These are phyloP conservation scores for Caiman crocodilus DNA, from an alignment of 2,797 vertebrate species.

Conservation along the genomic window DNA sequence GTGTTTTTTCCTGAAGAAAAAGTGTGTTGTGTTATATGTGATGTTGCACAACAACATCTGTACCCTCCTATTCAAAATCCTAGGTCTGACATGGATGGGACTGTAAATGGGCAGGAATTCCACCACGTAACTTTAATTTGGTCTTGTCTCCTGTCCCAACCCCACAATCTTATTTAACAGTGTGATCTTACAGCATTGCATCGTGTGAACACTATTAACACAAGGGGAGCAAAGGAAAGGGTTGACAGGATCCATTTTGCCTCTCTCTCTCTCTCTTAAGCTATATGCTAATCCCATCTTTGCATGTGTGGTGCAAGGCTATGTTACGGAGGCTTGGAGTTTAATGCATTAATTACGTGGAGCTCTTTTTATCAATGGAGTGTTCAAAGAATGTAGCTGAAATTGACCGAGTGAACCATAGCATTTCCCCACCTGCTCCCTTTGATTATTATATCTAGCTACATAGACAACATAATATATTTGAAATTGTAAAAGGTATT, in stretches of 20 bases:
- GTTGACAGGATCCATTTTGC: too few species aligned
- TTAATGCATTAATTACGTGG: background rate
- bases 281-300: background rate
- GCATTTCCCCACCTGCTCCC: background rate
- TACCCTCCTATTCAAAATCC: too few species aligned
- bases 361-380: background rate
- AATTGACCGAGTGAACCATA: background rate
- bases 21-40: too few species aligned
- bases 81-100: too few species aligned
- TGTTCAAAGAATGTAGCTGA: background rate
- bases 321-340: accelerated
- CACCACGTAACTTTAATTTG: too few species aligned
- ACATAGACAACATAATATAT: background rate
- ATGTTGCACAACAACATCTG: too few species aligned
- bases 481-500: background rate
- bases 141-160: too few species aligned
- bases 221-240: background rate
- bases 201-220: background rate
- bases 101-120: too few species aligned
- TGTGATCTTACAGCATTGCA: too few species aligned
- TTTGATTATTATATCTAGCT: background rate
- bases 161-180: too few species aligned
- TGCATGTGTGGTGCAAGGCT: background rate
- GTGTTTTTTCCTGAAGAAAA: too few species aligned
- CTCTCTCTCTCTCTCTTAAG: background rate